Evolutionary conservation across 2,797 vertebrate genomes (phyloP).

Genomic region (Ceryle rudis): DNA sequence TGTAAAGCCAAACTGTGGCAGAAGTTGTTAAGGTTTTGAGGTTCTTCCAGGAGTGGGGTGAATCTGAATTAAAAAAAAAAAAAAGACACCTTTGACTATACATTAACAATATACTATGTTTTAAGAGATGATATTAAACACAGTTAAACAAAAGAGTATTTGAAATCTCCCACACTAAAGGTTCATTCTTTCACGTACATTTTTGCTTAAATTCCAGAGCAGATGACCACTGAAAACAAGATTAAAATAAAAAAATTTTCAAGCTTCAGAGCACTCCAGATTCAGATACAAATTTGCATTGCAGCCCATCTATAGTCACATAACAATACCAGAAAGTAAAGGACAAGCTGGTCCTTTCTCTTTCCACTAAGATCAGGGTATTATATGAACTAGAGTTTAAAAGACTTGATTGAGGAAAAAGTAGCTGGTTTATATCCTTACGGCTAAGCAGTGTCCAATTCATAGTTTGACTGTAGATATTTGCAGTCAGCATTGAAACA

Average conservation of each 20-base stretch:
- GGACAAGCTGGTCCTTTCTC: not conserved
- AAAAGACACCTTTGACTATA: not conserved
- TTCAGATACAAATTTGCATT: not conserved
- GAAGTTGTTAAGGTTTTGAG: not conserved
- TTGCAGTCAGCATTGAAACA: not conserved
- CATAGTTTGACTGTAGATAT: not conserved
- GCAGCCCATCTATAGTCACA: not conserved
- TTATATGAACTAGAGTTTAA: not conserved
- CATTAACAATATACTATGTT: not conserved
- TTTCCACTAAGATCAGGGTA: not conserved
- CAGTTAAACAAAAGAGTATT: not conserved
- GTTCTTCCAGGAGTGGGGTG: not conserved
- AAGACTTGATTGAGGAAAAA: not conserved
- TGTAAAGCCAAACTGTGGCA: not conserved
- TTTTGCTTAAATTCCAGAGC: not conserved
- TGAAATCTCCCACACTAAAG: not conserved
- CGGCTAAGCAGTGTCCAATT: not conserved
- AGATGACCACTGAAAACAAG: not conserved
- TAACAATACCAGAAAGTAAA: not conserved
- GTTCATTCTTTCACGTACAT: not conserved
- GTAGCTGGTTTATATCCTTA: not conserved
- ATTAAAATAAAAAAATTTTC: not conserved
- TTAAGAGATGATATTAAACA: not conserved
- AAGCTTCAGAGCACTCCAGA: not conserved
- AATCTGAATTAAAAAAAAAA: conserved; percentile 28